Evolutionary conservation across 2,113 vertebrate genomes (phyloP), one percentile per base, ranked within the genome.

Genomic region (Sinocyclocheilus grahami): DNA sequence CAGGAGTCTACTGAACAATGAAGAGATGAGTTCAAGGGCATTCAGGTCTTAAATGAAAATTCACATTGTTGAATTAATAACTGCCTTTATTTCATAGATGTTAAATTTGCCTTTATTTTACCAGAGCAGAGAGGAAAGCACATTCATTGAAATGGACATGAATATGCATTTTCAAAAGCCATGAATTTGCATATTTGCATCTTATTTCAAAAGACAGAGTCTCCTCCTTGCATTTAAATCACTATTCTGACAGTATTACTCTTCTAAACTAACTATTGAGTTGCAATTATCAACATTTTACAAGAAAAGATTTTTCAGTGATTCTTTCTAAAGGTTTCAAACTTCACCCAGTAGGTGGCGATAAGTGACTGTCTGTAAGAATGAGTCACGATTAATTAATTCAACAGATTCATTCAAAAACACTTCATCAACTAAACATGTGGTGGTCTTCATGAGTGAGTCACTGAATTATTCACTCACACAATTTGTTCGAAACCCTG

Each of bases 111-210:
- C 11, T 55, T 78, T 33, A 78, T 78, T 78, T 55, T 55, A 78
- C 53, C 3, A 55, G 76, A 78, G 76, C 76, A 27, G 11, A 75
- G 39, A 48, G 51, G 16, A 33, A 78, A 78, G 51, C 18, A 14
- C 75, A 30, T 78, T 55, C 16, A 74, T 24, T 74, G 39, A 74
- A 78, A 78, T 5, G 16, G 48, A 5, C 76, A 78, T 77, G 75
- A 55, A 30, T 55, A 33, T 51, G 22, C 2, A 8, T 33, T 9
- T 53, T 55, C 27, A 2, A 14, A 78, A 55, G 46, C 76, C 24
- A 55, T 5, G 3, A 0, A 55, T 78, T 78, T 55, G 48, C 27
- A 55, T 30, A 18, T 30, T 55, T 27, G 53, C 76, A 78, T 33
- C 51, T 78, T 51, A 33, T 55, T 78, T 78, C 48, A 30, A 53